Base-by-base conservation (phyloP, 2,797 vertebrate genomes). In the Enteromius treurensis region DNA sequence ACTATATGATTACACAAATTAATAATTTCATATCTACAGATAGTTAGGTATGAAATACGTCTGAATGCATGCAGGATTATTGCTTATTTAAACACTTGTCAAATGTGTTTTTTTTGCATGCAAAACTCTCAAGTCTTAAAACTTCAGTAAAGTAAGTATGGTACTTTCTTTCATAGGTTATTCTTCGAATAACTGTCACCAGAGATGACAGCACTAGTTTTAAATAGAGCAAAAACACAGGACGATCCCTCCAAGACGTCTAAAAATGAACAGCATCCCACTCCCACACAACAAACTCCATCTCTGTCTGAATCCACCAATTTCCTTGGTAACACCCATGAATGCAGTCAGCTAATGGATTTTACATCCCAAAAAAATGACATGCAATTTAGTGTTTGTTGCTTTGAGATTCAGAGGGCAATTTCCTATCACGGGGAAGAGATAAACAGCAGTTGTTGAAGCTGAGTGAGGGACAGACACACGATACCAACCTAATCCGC, bases 401-500 rank as follows among this genome's bases (percentile, higher is more conserved):
- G n/a, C 53, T 71, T 77, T 26, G 58, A 42, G 77, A 82, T 70
- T 32, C 11, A 77, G 32, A 29, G 51, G 71, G 11, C 60, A n/a
- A 79, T 71, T 77, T 83, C 77, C 79, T 68, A 19, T 65, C 23
- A 73, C 4, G 10, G 42, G 45, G 79, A 69, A 75, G 3, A 60
- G 58, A 81, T 47, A 67, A 58, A 51, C 74, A 37, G 64, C 78
- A 79, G 74, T 55, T 42, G 37, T 82, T 71, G 69, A 47, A 51
- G 68, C 34, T 23, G 70, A 85, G 49, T 13, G 17, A 82, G 40
- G 2, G n/a, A 70, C 74, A 79, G 84, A 87, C 58, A 84, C 9
- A 82, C 37, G 47, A 88, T 80, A 92, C 94, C 87, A 96, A 99
- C 98, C 98, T 93, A 99, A 92, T 93, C 98, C 97, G 80, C 98